Base-by-base conservation (phyloP, 2,888 invertebrate species). In the Onchidella celtica region DNA sequence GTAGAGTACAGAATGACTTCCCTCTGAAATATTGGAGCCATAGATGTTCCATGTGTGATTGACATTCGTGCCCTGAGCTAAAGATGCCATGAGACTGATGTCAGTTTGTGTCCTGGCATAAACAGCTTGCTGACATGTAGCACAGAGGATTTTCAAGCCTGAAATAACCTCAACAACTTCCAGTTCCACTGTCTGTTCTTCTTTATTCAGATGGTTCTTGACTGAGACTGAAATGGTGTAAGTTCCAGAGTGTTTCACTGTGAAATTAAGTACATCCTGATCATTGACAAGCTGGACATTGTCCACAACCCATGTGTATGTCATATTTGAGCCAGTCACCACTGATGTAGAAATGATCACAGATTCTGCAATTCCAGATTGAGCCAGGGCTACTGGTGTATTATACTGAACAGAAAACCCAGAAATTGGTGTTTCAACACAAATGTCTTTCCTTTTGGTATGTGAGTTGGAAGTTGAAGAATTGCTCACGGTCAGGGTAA, bases 401-500 rank as follows among this genome's bases (percentile, higher is more conserved):
- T 66, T 69, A 70, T 72, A 84, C 11, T 38, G 21, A 17, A 65
- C 57, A 40, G 57, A 29, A 34, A 82, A n/a, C 3, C 73, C 70
- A 1, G 74, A 32, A 27, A 69, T 36, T n/a, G 61, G 63, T 55
- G 81, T 68, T 32, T 83, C 61, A 21, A 83, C 78, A 40, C 78
- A 74, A 29, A 84, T 70, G 11, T 78, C 70, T 27, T 55, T 61
- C 14, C n/a, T 36, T 0, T 29, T 11, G 21, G 34, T 32, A 57
- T 70, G 65, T 57, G 66, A 27, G 27, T 17, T 32, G n/a, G 21
- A 27, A 34, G n/a, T 59, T 2, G 82, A 73, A 4, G 66, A 74
- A 59, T 80, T 77, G 72, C 79, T 80, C 2, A 84, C 87, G 14
- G 34, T 84, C 2, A 89, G 85, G 6, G 75, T 74, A 11, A 89